Percentiles rank a stretch among this genome's conserved stretches.
phyloP scores from a whole-genome alignment of 2,797 vertebrate genomes.

The Pogonophryne albipinna region DNA sequence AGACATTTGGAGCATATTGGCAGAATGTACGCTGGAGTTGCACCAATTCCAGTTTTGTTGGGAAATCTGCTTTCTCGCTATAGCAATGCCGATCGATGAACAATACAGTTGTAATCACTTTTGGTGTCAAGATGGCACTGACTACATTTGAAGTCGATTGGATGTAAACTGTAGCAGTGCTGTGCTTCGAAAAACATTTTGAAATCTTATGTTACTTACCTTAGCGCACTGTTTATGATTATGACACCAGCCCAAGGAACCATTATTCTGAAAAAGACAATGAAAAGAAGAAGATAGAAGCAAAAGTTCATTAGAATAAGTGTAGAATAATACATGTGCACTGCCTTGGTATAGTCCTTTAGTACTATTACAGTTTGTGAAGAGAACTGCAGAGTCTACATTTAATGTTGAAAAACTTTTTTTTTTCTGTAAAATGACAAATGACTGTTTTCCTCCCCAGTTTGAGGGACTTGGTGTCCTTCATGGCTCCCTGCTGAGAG shows the following conservation, averaged over 20 bases:
- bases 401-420: neutral
- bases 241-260: conserved; percentile 92
- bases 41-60: too few relatives aligned
- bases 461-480: conserved; percentile 21
- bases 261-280: conserved; percentile 85
- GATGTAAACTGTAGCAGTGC: too few relatives aligned
- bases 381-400: conserved; percentile 5
- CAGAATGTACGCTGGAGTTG: too few relatives aligned
- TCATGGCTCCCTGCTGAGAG: conserved; percentile 21
- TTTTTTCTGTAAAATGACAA: conserved; percentile 14
- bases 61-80: too few relatives aligned
- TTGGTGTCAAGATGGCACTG: too few relatives aligned
- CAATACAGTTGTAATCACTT: too few relatives aligned
- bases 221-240: conserved; percentile 93
- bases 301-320: conserved; percentile 13
- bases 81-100: too few relatives aligned
- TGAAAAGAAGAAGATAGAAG: neutral
- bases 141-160: too few relatives aligned
- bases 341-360: conserved; percentile 26
- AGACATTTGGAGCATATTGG: too few relatives aligned
- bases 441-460: conserved; percentile 2
- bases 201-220: conserved; percentile 77
- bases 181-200: neutral
- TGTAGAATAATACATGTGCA: conserved; percentile 3
- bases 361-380: conserved; percentile 22